Evolutionary conservation across 2,797 vertebrate species (phyloP), one percentile per base, ranked within the genome.

Genomic region (Pangasius mekongensis): DNA sequence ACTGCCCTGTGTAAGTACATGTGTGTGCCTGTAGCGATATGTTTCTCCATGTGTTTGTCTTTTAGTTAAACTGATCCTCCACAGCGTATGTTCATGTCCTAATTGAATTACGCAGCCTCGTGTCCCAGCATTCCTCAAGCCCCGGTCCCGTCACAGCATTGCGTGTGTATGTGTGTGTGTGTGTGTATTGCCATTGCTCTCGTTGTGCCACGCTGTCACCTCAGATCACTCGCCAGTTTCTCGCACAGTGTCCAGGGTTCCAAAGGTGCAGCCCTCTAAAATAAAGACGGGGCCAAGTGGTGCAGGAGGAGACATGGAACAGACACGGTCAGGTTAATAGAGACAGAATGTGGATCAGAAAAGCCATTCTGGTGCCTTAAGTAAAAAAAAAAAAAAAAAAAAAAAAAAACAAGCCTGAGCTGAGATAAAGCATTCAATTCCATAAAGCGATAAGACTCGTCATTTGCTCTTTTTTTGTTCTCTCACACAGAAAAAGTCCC

Each of bases 311-410:
- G 80, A 58, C 36, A 62, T 3, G 0, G 36, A 69, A 71, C 83
- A 83, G 66, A 60, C 39, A 43, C 3, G 27, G 52, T 20, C 5
- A 74, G 69, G 64, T 71, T 49, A 86, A 82, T 78, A 76, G 86
- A 86, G 86, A 82, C 58, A 71, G 82, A 83, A 87, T 62, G 54
- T 80, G 69, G 87, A 58, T 81, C 43, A 49, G 67, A 85, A 30
- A 76, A 82, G 71, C 22, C 36, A 22, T 58, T 69, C 33, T 76
- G 10, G 58, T 71, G 64, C 33, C 30, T 36, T 80, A 30, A 58
- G 77, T 22, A 36, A 18, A 30, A 52, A 76, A 52, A 81, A 54
- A 86, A 33, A 71, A 58, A 80, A 56, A 58, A 73, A 76, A 36
- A 67, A 13, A 71, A 58, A 81, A 56, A 58, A 58, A 71, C 49